Conservation (phyloP, 2,113 vertebrate genomes). For the Murina feae region DNA sequence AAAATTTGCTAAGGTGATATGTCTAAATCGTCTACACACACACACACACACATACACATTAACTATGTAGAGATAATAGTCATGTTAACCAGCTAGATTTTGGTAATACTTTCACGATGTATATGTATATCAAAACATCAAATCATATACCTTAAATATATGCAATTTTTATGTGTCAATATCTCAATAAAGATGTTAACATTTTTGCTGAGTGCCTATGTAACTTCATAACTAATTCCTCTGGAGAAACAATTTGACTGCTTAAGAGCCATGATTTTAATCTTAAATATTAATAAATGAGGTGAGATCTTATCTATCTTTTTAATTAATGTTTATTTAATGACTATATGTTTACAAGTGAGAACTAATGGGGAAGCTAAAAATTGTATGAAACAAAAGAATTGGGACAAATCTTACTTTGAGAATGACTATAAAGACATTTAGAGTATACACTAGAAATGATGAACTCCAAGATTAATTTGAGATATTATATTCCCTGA, state of each 20-base stretch:
- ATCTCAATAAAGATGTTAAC: background rate
- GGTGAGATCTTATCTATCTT: background rate
- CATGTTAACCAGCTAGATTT: background rate
- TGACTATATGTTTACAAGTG: background rate
- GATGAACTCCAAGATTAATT: constrained; percentile 75
- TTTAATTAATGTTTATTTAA: constrained; percentile 2
- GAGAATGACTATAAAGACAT: background rate
- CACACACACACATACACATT: background rate
- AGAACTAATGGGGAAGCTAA: background rate
- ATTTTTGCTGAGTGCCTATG: background rate
- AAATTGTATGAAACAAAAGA: background rate
- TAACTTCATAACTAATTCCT: background rate
- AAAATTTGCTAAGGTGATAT: background rate
- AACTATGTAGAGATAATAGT: background rate
- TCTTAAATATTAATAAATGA: background rate
- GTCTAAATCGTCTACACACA: background rate
- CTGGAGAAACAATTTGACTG: constrained; percentile 6
- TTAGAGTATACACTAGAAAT: constrained; percentile 64
- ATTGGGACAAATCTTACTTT: background rate
- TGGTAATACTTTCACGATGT: background rate
- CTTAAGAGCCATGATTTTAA: background rate
- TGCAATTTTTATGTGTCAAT: background rate
- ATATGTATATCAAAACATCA: background rate
- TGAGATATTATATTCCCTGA: constrained; percentile 86
- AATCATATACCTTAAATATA: background rate